Conservation (phyloP, 2,113 vertebrate species). For the Himantopus leucocephalus region DNA sequence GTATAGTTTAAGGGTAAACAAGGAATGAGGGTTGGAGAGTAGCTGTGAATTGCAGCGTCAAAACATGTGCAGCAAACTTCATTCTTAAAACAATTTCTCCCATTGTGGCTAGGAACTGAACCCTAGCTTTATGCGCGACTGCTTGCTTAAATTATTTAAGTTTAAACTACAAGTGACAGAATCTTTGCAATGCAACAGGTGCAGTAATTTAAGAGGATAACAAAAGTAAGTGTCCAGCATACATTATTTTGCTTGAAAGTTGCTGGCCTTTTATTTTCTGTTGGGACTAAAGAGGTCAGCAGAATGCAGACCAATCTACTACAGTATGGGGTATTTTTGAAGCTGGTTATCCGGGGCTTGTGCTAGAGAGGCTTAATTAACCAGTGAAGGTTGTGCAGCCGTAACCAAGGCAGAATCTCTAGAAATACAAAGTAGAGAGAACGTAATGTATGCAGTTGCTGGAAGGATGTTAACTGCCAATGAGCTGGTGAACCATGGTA, state of each 20-base stretch:
- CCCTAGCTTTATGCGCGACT: neutral
- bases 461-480: neutral
- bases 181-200: neutral
- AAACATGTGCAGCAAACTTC: slow-evolving; percentile 68
- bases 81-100: neutral
- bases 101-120: neutral
- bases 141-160: neutral
- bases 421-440: neutral
- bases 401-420: neutral
- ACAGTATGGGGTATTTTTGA: neutral
- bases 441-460: neutral
- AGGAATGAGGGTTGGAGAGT: slow-evolving; percentile 21
- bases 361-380: neutral
- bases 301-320: neutral
- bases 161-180: neutral
- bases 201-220: neutral
- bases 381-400: neutral
- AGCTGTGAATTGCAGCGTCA: slow-evolving; percentile 44
- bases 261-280: neutral
- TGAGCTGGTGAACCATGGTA: neutral
- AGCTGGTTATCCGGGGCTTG: neutral
- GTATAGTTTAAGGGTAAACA: slow-evolving; percentile 41
- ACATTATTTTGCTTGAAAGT: neutral
- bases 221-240: neutral
- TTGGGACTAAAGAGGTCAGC: neutral